These are phyloP conservation scores for Phataginus tetradactyla DNA, from an alignment of 2,797 vertebrate genomes.

Conservation along the genomic window DNA sequence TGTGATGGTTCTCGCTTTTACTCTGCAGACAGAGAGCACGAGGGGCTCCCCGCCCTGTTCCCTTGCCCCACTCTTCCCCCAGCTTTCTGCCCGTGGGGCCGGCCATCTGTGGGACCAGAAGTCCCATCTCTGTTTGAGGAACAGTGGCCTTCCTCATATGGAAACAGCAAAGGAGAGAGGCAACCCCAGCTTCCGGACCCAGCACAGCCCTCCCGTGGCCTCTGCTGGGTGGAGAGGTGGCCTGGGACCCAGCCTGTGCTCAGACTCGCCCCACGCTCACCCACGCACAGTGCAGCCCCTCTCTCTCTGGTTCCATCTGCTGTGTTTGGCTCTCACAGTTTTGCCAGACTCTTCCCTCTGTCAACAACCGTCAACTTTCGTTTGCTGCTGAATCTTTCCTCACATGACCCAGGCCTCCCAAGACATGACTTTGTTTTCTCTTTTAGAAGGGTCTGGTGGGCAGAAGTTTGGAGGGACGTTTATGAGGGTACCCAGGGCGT, in stretches of 20 bases:
- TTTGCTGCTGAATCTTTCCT: not conserved
- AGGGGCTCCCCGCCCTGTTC: not conserved
- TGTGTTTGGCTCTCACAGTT: not conserved
- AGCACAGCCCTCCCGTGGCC: not conserved
- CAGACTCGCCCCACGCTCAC: fast-evolving
- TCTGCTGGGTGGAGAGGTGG: not conserved
- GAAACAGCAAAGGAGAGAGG: not conserved
- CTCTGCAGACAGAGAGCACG: not conserved
- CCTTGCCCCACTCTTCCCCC: not conserved
- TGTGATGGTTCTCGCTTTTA: not conserved
- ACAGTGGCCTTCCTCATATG: not conserved
- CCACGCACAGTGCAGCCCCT: fast-evolving
- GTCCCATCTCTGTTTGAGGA: not conserved
- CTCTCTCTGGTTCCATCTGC: not conserved
- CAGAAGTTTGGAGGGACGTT: not conserved
- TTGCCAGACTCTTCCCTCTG: not conserved
- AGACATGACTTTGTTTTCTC: not conserved
- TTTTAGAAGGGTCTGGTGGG: not conserved
- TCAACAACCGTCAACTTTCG: not conserved
- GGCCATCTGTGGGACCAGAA: not conserved
- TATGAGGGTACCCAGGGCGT: not conserved
- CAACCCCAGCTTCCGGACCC: not conserved
- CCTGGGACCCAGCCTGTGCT: not conserved
- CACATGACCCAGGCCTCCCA: not conserved
- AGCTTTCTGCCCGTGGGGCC: not conserved